Base-by-base conservation (phyloP, 2,888 invertebrate species). In the Crocallis elinguaria region DNA sequence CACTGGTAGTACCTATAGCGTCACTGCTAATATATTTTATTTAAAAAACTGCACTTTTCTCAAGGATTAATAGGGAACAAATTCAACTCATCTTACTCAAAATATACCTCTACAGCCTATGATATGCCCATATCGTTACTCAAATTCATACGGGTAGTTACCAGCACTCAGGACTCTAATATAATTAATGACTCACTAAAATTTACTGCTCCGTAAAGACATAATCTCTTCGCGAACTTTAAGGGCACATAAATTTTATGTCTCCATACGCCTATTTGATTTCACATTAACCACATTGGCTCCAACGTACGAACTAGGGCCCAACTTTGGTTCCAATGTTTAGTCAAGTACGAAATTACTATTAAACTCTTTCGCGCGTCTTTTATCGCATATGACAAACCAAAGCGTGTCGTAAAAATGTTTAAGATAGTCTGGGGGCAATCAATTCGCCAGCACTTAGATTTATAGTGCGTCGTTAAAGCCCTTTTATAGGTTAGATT, bases 401-500 rank as follows among this genome's bases (percentile, higher is more conserved):
- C 51, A 39, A 57, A 73, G 64, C 60, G 55, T 60, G 53, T 64
- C 69, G 70, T 79, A 79, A 79, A 79, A 73, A 72, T 79, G 70
- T 74, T 73, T 69, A 72, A 77, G 69, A 68, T 69, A 68, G 72
- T 66, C 65, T 64, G 39, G 49, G 37, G 60, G 73, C 70, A 77
- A 81, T 82, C 79, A 79, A 78, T 79, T 71, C 65, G 50, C 68
- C 59, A 69, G 68, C 73, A 65, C 74, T 79, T 66, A 67, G 59
- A 64, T 63, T 73, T 75, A 81, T 80, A 75, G 66, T 73, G 61
- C 37, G 66, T 61, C 67, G 67, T 76, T 71, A 76, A 30, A 23
- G 13, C 30, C 35, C 50, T 49, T 61, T 62, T 56, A 60, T 49
- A 32, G 35, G 19, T 12, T 33, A 46, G 62, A 52, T 57, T 53